Base-by-base conservation (phyloP, 1,140 invertebrate species). In the Hypothenemus hampei region DNA sequence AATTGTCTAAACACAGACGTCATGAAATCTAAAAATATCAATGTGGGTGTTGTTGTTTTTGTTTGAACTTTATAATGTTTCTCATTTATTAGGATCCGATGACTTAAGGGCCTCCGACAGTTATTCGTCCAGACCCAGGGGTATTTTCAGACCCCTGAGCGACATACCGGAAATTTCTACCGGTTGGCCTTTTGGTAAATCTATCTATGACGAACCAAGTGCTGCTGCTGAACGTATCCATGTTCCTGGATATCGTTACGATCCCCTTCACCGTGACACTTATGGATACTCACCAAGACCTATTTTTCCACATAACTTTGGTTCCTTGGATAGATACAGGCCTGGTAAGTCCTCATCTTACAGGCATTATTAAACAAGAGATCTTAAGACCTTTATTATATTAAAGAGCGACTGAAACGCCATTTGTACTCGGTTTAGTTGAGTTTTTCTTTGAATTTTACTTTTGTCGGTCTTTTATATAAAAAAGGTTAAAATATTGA, bases 231-330 rank as follows among this genome's bases (percentile, higher is more conserved):
- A 90, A 72, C 84, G 88, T 73, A 89, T 91, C 77, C 80, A 83
- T 66, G 82, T 85, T 39, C 86, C 86, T 68, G 87, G 87, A 71
- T 91, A 92, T 81, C 85, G 87, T 75, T 92, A 92, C 76, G 76
- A 89, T 70, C 89, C 89, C 60, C 83, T 92, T 61, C 87, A 89
- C 71, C 83, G 89, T 63, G 88, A 92, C 68, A 87, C 84, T 66
- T 92, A 92, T 74, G 89, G 89, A 57, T 89, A 89, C 74, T 86
- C 87, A 55, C 88, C 89, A 59, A 81, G 88, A 72, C 80, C 86
- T 69, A 85, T 91, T 77, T 89, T 88, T 72, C 83, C 86, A 60
- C 85, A 88, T 78, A 86, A 89, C 75, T 89, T 88, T 77, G 82
- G 81, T 63, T 81, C 81, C 62, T 74, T 85, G 72, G 84, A 85